Evolutionary conservation across 1,140 invertebrate genomes (phyloP).

Genomic region (Limonius californicus): DNA sequence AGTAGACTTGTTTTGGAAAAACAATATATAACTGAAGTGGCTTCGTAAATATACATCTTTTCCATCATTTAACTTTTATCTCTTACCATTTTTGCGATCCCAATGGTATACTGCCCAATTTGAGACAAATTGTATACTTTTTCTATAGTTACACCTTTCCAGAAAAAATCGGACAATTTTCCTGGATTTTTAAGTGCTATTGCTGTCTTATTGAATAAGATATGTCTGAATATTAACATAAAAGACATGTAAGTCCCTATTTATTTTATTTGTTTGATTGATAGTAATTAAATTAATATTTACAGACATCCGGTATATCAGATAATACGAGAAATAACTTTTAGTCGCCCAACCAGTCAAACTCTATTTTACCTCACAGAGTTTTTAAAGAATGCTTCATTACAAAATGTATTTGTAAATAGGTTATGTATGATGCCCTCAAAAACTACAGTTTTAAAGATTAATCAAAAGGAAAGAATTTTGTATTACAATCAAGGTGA

Average conservation of each 20-base stretch:
- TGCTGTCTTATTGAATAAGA: not conserved
- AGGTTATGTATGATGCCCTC: not conserved
- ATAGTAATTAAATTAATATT: too few relatives aligned
- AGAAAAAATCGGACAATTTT: slow-evolving; percentile 26
- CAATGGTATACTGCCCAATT: too few relatives aligned
- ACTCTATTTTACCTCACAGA: not conserved
- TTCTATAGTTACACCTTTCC: slow-evolving; percentile 20
- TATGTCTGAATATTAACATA: not conserved
- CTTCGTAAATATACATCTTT: too few relatives aligned
- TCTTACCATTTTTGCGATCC: too few relatives aligned
- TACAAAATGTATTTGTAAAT: too few relatives aligned
- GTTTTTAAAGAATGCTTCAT: not conserved
- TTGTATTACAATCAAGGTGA: not conserved
- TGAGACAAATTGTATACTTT: slow-evolving; percentile 10
- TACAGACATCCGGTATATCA: too few relatives aligned
- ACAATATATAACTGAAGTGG: too few relatives aligned
- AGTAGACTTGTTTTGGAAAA: too few relatives aligned
- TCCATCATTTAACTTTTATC: too few relatives aligned
- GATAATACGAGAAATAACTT: too few relatives aligned
- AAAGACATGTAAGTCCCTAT: not conserved
- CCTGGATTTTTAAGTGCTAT: slow-evolving; percentile 18
- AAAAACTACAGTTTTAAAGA: slow-evolving; percentile 1
- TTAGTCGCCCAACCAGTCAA: too few relatives aligned
- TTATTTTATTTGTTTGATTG: too few relatives aligned
- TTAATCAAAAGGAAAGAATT: not conserved